Evolutionary conservation across 35 echinoderm and acorn worm genomes (phyloP).

Genomic region (Stichopus chloronotus): DNA sequence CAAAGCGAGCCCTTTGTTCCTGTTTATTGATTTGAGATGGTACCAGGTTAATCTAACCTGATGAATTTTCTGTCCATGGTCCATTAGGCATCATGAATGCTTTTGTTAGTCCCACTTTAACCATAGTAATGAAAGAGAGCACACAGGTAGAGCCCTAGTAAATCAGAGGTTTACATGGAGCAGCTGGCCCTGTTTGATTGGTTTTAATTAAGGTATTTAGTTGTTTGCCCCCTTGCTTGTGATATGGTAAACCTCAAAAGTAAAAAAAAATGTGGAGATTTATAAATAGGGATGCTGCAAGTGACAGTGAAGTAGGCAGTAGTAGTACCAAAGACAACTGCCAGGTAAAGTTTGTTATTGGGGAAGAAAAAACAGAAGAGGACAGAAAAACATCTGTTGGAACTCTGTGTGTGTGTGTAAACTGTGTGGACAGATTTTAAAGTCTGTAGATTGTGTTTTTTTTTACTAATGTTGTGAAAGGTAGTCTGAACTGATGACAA

Average conservation of each 20-base stretch:
- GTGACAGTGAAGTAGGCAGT: not conserved
- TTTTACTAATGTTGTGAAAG: too few species aligned
- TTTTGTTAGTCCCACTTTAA: not conserved
- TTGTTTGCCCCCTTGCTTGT: not conserved
- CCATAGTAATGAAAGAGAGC: not conserved
- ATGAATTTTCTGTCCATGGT: not conserved
- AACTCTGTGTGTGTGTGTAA: not conserved
- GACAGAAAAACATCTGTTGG: not conserved
- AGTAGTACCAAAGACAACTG: too few species aligned
- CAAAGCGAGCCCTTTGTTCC: conserved; percentile 22
- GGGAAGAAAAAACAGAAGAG: not conserved
- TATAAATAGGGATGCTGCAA: not conserved
- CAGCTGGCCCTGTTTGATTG: not conserved
- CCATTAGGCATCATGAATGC: conserved; percentile 18
- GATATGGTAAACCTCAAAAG: not conserved
- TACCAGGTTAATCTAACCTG: conserved; percentile 5
- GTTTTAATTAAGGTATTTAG: not conserved
- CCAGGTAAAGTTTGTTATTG: too few species aligned
- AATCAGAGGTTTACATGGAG: not conserved
- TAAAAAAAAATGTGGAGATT: not conserved
- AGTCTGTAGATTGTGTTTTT: too few species aligned
- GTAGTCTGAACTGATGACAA: too few species aligned
- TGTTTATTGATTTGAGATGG: not conserved
- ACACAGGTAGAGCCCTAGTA: not conserved
- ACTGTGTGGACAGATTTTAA: too few species aligned